Percentiles rank a stretch among this genome's conserved stretches.
Conservation (phyloP, 1,140 invertebrate genomes). For the Neodiprion lecontei region DNA sequence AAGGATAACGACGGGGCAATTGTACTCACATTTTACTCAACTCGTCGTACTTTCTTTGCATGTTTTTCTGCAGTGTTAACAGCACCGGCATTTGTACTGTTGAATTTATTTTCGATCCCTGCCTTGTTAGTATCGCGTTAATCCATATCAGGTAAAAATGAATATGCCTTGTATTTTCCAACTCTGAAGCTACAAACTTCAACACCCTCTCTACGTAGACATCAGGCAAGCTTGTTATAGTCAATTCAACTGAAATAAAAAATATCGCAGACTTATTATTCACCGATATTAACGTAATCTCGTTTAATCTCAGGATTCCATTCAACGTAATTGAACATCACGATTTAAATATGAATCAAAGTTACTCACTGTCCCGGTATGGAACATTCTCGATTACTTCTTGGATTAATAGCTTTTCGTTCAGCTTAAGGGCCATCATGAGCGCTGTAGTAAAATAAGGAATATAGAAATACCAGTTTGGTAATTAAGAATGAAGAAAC, state of each 20-base stretch:
- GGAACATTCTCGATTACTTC: constrained; percentile 88
- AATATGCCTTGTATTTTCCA: constrained; percentile 82
- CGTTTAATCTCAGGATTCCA: not conserved
- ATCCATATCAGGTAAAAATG: constrained; percentile 91
- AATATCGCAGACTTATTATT: constrained; percentile 11
- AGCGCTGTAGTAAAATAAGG: constrained; percentile 67
- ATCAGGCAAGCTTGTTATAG: constrained; percentile 71
- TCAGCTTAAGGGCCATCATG: constrained; percentile 85
- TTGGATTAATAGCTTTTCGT: constrained; percentile 79
- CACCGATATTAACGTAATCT: not conserved
- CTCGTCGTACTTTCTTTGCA: constrained; percentile 81
- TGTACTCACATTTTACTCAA: constrained; percentile 84
- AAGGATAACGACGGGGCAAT: constrained; percentile 4
- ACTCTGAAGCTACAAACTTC: constrained; percentile 69
- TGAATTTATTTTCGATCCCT: constrained; percentile 66
- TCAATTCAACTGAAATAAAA: constrained; percentile 75
- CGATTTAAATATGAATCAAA: constrained; percentile 16
- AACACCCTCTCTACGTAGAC: constrained; percentile 81
- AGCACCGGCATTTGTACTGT: constrained; percentile 68
- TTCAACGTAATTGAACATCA: not conserved
- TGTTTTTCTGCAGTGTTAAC: constrained; percentile 79
- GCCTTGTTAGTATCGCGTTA: constrained; percentile 68
- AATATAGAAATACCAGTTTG: constrained; percentile 21
- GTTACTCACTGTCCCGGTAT: constrained; percentile 72
- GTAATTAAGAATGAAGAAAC: not conserved